Evolutionary conservation across 2,888 invertebrate genomes (phyloP), one percentile per base, ranked within the genome.

Genomic region (Philereme transversata): DNA sequence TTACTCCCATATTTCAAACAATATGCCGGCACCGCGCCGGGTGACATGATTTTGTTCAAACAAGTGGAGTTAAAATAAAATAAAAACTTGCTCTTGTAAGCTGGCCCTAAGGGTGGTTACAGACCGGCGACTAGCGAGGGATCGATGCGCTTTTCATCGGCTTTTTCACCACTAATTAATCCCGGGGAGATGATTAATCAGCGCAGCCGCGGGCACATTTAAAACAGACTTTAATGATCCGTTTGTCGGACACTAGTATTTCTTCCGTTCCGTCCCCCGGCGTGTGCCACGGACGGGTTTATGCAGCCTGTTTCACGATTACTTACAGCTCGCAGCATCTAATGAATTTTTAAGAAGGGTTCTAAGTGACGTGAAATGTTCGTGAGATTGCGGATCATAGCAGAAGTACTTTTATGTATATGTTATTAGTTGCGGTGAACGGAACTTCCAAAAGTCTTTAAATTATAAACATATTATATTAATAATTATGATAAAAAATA

Each of bases 181-280:
- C 86, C 86, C 78, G 69, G 76, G 69, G 79, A 79, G 83, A 89
- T 89, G 86, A 89, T 89, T 87, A 88, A 90, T 88, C 83, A 84
- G 80, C 73, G 72, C 73, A 76, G 81, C 83, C 82, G 81, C 79
- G 80, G 83, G 82, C 78, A 75, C 76, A 81, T 84, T 88, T 83
- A 79, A 83, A 86, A 74, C 77, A 79, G 83, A 77, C 81, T 84
- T 84, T 87, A 88, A 88, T 87, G 87, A 87, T 87, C 78, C 86
- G 81, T 84, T 86, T 86, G 85, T 84, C 74, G 81, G 83, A 82
- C 76, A 78, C 74, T 81, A 77, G 80, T 83, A 77, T 82, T 85
- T 80, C 79, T 82, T 79, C 75, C 70, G 72, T 70, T 69, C 66
- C 68, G 62, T 59, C 59, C 56, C 63, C 50, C 33, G 77, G 78